These are phyloP conservation scores for Eilema griseolum DNA, from an alignment of 2,888 invertebrate genomes.

Conservation along the genomic window DNA sequence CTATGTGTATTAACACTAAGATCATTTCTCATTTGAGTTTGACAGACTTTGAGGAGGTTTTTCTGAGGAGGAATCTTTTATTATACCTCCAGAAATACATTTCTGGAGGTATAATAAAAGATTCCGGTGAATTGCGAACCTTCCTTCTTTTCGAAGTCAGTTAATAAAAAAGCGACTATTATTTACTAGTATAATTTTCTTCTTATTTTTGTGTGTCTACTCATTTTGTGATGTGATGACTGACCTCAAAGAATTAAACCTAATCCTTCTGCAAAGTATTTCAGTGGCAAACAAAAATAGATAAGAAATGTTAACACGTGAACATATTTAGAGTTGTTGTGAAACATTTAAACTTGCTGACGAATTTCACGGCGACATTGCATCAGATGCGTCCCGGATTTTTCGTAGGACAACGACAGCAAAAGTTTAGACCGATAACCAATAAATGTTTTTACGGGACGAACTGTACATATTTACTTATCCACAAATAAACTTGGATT, in stretches of 20 bases:
- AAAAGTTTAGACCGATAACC: background rate
- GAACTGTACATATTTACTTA: too few species aligned
- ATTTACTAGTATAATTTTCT: background rate
- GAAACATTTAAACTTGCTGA: slow-evolving; percentile 25
- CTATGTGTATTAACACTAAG: too few species aligned
- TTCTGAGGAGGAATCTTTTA: too few species aligned
- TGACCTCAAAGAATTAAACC: background rate
- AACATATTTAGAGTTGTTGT: slow-evolving; percentile 14
- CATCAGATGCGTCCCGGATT: slow-evolving; percentile 42
- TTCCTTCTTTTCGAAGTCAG: too few species aligned
- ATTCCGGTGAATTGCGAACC: too few species aligned
- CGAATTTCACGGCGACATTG: slow-evolving; percentile 27
- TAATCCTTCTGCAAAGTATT: slow-evolving; percentile 1
- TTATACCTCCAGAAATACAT: too few species aligned
- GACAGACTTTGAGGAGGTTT: too few species aligned
- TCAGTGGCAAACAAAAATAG: slow-evolving; percentile 8
- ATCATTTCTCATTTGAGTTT: too few species aligned
- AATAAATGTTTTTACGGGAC: background rate
- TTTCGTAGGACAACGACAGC: background rate
- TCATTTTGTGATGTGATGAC: slow-evolving; percentile 6
- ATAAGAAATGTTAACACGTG: slow-evolving; percentile 2
- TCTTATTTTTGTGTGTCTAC: background rate
- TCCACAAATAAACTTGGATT: background rate
- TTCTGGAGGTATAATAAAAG: too few species aligned
- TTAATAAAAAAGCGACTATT: too few species aligned